phyloP scores from a whole-genome alignment of 1,140 invertebrate genomes.

The Phortica variegata region DNA sequence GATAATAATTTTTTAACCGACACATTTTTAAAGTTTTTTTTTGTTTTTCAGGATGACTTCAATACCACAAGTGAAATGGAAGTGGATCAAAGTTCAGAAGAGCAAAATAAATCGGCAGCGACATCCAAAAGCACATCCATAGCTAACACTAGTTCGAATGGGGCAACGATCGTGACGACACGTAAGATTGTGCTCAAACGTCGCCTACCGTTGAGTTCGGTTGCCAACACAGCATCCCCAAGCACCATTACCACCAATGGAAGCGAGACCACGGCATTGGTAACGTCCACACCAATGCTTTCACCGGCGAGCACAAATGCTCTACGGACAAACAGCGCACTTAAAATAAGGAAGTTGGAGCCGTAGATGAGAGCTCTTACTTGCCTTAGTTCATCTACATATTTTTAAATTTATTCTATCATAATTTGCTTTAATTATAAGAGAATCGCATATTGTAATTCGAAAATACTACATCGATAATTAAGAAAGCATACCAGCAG shows the following conservation, averaged over 20 bases:
- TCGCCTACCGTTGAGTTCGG: slow-evolving; percentile 16
- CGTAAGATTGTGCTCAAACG: slow-evolving; percentile 43
- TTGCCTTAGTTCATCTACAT: no score
- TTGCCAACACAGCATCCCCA: no score
- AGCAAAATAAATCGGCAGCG: slow-evolving; percentile 11
- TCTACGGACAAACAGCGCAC: not conserved
- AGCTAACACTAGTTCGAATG: slow-evolving; percentile 10
- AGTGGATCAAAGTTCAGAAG: slow-evolving; percentile 37
- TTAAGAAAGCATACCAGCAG: no score
- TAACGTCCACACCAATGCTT: not conserved
- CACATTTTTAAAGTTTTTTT: slow-evolving; percentile 3
- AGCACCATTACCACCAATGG: not conserved
- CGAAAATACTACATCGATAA: no score
- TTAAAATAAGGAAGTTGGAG: slow-evolving; percentile 9
- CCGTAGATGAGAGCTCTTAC: no score
- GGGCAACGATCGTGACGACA: slow-evolving; percentile 18
- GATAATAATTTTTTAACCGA: not conserved
- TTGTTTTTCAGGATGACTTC: slow-evolving; percentile 26
- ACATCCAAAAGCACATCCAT: slow-evolving; percentile 12
- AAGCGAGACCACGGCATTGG: not conserved
- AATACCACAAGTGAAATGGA: slow-evolving; percentile 35
- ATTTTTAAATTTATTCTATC: no score
- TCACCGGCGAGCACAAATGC: not conserved
- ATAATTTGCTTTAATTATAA: no score
- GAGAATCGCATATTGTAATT: no score